Evolutionary conservation across 2,888 invertebrate species (phyloP), one percentile per base, ranked within the genome.

Genomic region (Lycia hirtaria): DNA sequence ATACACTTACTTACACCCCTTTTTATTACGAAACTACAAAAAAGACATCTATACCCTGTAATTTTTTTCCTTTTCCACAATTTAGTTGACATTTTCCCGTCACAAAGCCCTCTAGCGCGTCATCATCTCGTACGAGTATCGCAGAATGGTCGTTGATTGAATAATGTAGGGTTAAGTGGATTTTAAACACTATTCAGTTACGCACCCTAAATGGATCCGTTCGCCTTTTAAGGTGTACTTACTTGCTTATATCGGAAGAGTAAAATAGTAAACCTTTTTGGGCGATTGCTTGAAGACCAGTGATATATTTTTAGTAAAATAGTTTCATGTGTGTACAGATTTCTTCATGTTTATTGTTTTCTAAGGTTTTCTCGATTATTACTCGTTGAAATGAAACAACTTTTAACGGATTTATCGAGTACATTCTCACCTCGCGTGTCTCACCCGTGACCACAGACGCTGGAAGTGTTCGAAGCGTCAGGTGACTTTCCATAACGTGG

Each of bases 101-200:
- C 28, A 26, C 35, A 49, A 62, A 53, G 57, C 14, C 22, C 3
- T 10, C 17, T 19, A 28, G 30, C 7, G 14, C 5, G 14, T 65
- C 58, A 62, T 66, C 60, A 61, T 66, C 51, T 68, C 57, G 30
- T 52, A 64, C 44, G 56, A 58, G 63, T 45, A 62, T 67, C 63
- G 50, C 60, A 64, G 61, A 74, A 76, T 74, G 70, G 73, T 67
- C 66, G n/a, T 65, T 78, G 75, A 86, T 85, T 81, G 73, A 82
- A 85, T 86, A 80, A 83, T 69, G 77, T 71, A 56, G 73, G 76
- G 75, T 65, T 80, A 83, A 85, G 77, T 81, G 73, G 75, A 76
- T 79, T 80, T 81, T 73, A 76, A 78, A 73, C 76, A 76, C 80
- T 80, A 85, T 85, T 80, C 75, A 77, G 73, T 86, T 83, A 84